These are phyloP conservation scores for Macquaria ambigua DNA, from an alignment of 2,113 vertebrate genomes.

Conservation along the genomic window DNA sequence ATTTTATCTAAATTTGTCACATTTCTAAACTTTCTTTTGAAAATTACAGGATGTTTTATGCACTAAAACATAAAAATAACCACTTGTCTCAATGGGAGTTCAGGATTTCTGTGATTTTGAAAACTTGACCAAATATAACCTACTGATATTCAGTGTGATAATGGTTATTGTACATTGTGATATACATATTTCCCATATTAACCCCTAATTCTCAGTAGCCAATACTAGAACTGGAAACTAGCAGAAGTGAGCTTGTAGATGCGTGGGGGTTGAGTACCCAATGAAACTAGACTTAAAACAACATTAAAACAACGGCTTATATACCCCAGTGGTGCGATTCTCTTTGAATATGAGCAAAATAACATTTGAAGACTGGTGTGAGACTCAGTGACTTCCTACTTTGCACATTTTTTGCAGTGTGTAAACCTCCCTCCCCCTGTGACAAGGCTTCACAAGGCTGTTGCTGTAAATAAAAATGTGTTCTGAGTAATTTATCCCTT, in stretches of 20 bases:
- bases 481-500: conserved; percentile 13
- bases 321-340: background rate
- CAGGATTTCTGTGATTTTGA: background rate
- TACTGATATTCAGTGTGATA: background rate
- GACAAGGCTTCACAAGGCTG: conserved; percentile 5
- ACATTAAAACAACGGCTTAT: background rate
- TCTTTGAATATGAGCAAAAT: conserved; percentile 6
- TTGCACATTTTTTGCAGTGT: conserved; percentile 12
- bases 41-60: too few relatives aligned
- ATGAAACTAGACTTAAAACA: background rate
- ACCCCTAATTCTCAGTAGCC: background rate
- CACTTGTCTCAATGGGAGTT: background rate
- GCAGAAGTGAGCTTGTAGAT: background rate
- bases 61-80: too few relatives aligned
- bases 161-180: background rate
- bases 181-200: background rate
- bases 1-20: too few relatives aligned
- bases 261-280: background rate
- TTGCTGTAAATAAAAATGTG: conserved; percentile 31
- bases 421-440: background rate
- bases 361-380: background rate
- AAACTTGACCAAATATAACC: background rate
- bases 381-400: background rate
- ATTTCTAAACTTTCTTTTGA: too few relatives aligned
- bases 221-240: background rate